Conservation (phyloP, 2,113 vertebrate genomes). For the Passer montanus region DNA sequence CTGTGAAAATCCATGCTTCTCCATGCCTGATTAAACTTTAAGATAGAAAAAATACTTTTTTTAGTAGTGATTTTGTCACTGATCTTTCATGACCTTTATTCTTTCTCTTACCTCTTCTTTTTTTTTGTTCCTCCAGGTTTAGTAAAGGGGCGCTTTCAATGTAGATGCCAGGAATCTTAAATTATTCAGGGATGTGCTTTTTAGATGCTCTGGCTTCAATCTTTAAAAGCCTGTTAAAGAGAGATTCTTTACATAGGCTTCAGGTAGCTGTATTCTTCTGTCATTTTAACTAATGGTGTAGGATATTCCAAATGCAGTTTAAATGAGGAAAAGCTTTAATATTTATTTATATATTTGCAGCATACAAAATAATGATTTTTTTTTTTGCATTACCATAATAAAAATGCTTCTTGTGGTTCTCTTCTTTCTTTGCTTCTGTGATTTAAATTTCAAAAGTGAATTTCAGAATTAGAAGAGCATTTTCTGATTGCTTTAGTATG, state of each 20-base stretch:
- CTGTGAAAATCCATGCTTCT: conserved; percentile 36
- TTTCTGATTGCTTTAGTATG: background rate
- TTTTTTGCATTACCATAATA: background rate
- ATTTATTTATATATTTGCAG: conserved; percentile 38
- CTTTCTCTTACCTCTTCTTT: background rate
- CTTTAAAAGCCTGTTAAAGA: conserved; percentile 52
- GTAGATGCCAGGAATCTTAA: conserved; percentile 47
- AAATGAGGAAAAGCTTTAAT: conserved; percentile 51
- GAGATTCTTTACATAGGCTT: conserved; percentile 55
- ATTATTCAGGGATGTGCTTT: conserved; percentile 60
- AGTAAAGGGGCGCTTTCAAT: conserved; percentile 22
- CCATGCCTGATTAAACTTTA: conserved; percentile 34
- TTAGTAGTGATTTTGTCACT: conserved; percentile 16
- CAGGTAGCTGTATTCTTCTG: conserved; percentile 60
- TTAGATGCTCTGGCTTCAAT: conserved; percentile 52
- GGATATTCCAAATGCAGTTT: conserved; percentile 41
- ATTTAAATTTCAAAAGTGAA: background rate
- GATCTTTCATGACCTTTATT: conserved; percentile 47
- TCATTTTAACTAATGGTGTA: conserved; percentile 55
- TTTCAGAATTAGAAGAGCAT: background rate
- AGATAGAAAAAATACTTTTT: conserved; percentile 32
- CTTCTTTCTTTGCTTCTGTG: background rate
- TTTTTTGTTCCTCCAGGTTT: conserved; percentile 11
- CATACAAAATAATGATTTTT: background rate
- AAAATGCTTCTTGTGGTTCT: background rate